Percentiles rank a stretch among this genome's conserved stretches.
phyloP scores from a whole-genome alignment of 23 tunicate genomes.

The Trididemnum nubilum region DNA sequence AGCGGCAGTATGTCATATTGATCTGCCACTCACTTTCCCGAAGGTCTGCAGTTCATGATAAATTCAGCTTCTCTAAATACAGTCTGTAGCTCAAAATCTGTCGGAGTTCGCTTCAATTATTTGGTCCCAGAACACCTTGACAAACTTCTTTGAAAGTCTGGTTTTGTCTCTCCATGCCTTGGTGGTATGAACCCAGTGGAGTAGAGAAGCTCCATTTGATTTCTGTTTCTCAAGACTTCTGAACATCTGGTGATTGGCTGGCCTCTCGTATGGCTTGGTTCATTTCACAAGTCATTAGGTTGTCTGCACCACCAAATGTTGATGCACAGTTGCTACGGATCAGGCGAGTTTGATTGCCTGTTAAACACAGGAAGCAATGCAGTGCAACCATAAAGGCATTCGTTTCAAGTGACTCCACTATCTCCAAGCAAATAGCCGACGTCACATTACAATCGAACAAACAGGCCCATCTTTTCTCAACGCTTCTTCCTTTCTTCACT shows the following conservation, averaged over 20 bases:
- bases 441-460: slow-evolving; percentile 1
- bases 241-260: not conserved
- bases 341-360: not conserved
- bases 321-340: slow-evolving; percentile 6
- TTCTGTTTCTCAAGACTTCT: not conserved
- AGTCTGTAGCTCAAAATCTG: slow-evolving; percentile 6
- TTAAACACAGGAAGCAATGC: not conserved
- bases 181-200: slow-evolving; percentile 7
- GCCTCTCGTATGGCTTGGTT: not conserved
- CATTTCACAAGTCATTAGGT: not conserved
- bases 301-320: slow-evolving; percentile 8
- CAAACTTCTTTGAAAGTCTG: slow-evolving; percentile 4
- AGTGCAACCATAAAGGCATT: not conserved
- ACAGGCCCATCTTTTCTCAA: slow-evolving; percentile 9
- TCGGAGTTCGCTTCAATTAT: not conserved
- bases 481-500: slow-evolving; percentile 10
- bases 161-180: slow-evolving; percentile 5
- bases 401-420: slow-evolving; percentile 2
- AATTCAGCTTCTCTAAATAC: slow-evolving; percentile 12
- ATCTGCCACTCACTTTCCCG: not conserved
- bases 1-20: not conserved
- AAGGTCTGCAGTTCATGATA: slow-evolving; percentile 5
- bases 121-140: not conserved
- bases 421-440: not conserved
- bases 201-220: slow-evolving; percentile 3